Percentiles rank a stretch among this genome's conserved stretches.
phyloP scores from a whole-genome alignment of 2,113 vertebrate genomes.

The Aspiorhynchus laticeps region DNA sequence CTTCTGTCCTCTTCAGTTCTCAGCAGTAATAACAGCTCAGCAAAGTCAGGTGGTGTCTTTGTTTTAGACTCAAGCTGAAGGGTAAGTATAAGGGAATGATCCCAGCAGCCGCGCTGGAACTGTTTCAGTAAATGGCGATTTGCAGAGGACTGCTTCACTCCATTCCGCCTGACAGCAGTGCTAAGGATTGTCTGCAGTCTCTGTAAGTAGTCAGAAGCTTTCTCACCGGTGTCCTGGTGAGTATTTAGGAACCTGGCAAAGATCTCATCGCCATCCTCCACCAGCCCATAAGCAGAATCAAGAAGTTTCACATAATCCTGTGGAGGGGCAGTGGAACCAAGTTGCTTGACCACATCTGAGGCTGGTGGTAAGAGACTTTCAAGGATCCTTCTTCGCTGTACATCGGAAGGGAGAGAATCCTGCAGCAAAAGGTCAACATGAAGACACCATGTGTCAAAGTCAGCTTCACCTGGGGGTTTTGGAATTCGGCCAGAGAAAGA shows the following conservation, averaged over 20 bases:
- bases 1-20: background rate
- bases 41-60: background rate
- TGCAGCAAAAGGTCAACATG: constrained; percentile 42
- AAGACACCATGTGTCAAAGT: constrained; percentile 37
- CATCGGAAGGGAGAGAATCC: background rate
- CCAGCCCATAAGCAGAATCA: constrained; percentile 44
- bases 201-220: background rate
- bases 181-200: background rate
- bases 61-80: background rate
- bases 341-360: constrained; percentile 39
- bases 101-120: background rate
- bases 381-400: constrained; percentile 18
- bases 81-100: background rate
- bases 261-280: constrained; percentile 46
- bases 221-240: background rate
- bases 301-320: constrained; percentile 29
- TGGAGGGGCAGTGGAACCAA: constrained; percentile 19
- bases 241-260: constrained; percentile 14
- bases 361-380: constrained; percentile 40
- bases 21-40: background rate
- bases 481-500: constrained; percentile 18
- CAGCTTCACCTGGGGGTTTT: constrained; percentile 2
- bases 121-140: background rate
- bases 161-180: background rate
- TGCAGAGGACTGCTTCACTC: background rate